Base-by-base conservation (phyloP, 2,797 vertebrate species). In the Cuculus canorus region DNA sequence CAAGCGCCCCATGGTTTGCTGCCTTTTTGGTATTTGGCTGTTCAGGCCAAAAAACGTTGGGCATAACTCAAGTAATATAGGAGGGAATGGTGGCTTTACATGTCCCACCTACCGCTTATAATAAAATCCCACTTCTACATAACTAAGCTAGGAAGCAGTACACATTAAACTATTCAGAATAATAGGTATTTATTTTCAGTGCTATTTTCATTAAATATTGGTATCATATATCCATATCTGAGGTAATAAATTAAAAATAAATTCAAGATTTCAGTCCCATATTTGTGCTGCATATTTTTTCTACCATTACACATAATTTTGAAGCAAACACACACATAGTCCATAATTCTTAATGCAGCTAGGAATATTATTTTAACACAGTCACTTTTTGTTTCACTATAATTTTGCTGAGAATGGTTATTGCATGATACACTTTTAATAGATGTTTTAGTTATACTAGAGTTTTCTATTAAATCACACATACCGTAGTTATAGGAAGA, bases 201-300 rank as follows among this genome's bases (percentile, higher is more conserved):
- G 93, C 94, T 97, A 92, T 92, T 94, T 88, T 95, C 69, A 95
- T 96, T 96, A 95, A 97, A 93, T 97, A 96, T 83, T 89, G 81
- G 93, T 68, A 91, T 93, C 86, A 91, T 97, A 95, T 97, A 96
- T 93, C 88, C 92, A 97, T 94, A 80, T 96, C 83, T 97, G 96
- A 97, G 96, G 97, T 97, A 97, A 97, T 95, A 97, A 97, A 97
- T 95, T 89, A 95, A 96, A 96, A 96, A 95, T 90, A 96, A 95
- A 92, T 92, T 95, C 88, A 96, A 96, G 86, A 92, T 94, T 89
- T 93, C 94, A 92, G 95, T 93, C 87, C 89, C 86, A 15, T 95
- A 92, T 76, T 95, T 97, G 95, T 96, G 96, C 96, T 96, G 93
- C 93, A 77, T 95, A 68, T 80, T 91, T 96, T 87, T 90, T 95